Conservation (phyloP, 1,140 invertebrate species). For the Drosophila elegans region DNA sequence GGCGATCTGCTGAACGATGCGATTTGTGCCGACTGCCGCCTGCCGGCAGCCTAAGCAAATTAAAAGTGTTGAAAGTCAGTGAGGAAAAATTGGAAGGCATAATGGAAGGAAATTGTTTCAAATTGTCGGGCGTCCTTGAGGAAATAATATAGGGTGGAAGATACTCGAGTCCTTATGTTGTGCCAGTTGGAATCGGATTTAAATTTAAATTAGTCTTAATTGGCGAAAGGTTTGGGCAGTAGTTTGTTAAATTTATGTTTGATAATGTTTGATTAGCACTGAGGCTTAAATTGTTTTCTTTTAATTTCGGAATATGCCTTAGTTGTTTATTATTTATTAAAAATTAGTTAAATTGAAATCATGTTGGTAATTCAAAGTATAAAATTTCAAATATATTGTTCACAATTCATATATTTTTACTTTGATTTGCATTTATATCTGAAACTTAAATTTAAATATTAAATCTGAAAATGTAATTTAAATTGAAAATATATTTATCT, state of each 20-base stretch:
- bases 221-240: constrained; percentile 18
- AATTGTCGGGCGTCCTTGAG: constrained; percentile 45
- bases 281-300: constrained; percentile 15
- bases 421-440: too few species aligned
- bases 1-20: constrained; percentile 52
- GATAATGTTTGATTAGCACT: constrained; percentile 28
- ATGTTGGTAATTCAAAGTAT: too few species aligned
- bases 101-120: constrained; percentile 51
- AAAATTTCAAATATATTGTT: too few species aligned
- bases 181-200: constrained; percentile 29
- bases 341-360: too few species aligned
- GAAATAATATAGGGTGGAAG: constrained; percentile 30
- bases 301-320: not conserved
- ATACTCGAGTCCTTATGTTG: constrained; percentile 21
- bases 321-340: not conserved
- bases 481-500: too few species aligned
- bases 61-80: constrained; percentile 70
- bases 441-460: too few species aligned
- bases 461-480: too few species aligned
- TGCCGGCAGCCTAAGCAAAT: constrained; percentile 60
- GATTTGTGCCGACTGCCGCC: constrained; percentile 52
- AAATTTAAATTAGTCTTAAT: constrained; percentile 42
- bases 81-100: constrained; percentile 48
- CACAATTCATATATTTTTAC: too few species aligned
- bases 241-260: constrained; percentile 33